Percentiles rank a stretch among this genome's conserved stretches.
Conservation (phyloP, 1,140 invertebrate genomes). For the Proctacanthus coquilletti region DNA sequence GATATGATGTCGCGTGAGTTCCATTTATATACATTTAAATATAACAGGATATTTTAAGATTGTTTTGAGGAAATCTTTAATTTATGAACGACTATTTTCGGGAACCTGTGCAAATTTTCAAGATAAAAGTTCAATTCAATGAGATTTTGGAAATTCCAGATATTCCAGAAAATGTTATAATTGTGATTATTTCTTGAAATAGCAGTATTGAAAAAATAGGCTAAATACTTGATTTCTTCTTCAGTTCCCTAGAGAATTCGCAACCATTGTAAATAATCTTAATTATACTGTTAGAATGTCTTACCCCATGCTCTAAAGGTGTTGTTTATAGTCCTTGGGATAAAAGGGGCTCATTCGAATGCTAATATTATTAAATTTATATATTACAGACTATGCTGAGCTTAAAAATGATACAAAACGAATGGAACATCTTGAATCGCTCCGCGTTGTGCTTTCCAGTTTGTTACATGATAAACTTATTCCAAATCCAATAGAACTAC, state of each 20-base stretch:
- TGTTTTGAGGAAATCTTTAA: not conserved
- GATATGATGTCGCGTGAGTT: constrained; percentile 74
- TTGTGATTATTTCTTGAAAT: not conserved
- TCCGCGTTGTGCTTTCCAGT: constrained; percentile 48
- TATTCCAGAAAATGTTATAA: not conserved
- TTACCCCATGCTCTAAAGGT: too few species aligned
- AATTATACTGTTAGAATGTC: too few species aligned
- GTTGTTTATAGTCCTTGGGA: too few species aligned
- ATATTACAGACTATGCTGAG: constrained; percentile 53
- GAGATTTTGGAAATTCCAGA: not conserved
- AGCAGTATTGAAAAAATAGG: not conserved
- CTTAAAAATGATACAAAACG: constrained; percentile 52
- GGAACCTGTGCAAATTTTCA: too few species aligned
- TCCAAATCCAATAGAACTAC: constrained; percentile 61
- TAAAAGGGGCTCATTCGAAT: too few species aligned
- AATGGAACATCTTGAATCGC: constrained; percentile 57
- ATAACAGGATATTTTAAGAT: not conserved
- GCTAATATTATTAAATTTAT: too few species aligned
- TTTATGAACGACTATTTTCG: not conserved
- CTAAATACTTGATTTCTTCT: not conserved
- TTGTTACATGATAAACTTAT: constrained; percentile 45
- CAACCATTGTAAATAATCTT: too few species aligned
- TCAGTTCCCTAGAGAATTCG: too few species aligned
- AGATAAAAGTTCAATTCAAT: too few species aligned
- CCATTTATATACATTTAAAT: constrained; percentile 2